Percentiles rank a stretch among this genome's conserved stretches.
Evolutionary conservation across 2,888 invertebrate genomes (phyloP).

Genomic region (Ichneumon xanthorius): DNA sequence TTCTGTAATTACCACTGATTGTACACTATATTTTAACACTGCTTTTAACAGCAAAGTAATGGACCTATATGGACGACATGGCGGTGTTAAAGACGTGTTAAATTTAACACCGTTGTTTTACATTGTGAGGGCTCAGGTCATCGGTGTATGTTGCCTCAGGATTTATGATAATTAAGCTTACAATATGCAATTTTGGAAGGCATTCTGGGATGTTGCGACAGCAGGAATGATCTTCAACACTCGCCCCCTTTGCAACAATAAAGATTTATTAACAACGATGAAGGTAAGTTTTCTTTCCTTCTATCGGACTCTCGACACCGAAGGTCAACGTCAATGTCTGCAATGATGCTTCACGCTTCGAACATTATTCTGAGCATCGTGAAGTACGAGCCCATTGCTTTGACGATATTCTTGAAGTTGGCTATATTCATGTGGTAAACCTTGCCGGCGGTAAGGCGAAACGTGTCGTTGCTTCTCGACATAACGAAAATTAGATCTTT

Average conservation of each 20-base stretch:
- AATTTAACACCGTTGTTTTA: too few relatives aligned
- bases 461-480: constrained; percentile 33
- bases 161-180: too few relatives aligned
- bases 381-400: constrained; percentile 61
- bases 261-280: constrained; percentile 7
- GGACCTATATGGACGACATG: too few relatives aligned
- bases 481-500: constrained; percentile 59
- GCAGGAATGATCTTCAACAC: background rate
- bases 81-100: too few relatives aligned
- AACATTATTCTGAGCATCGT: constrained; percentile 56
- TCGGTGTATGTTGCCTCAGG: too few relatives aligned
- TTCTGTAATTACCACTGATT: too few relatives aligned
- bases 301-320: too few relatives aligned
- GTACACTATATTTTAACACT: too few relatives aligned
- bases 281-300: background rate
- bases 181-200: too few relatives aligned
- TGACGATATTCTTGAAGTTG: constrained; percentile 63
- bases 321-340: background rate
- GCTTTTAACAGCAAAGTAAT: too few relatives aligned
- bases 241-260: background rate
- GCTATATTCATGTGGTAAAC: constrained; percentile 57
- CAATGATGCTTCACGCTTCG: constrained; percentile 28
- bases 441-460: constrained; percentile 63
- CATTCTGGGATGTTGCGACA: too few relatives aligned
- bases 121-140: too few relatives aligned